phyloP scores from a whole-genome alignment of 2,888 invertebrate genomes.

The Dryococelus australis region DNA sequence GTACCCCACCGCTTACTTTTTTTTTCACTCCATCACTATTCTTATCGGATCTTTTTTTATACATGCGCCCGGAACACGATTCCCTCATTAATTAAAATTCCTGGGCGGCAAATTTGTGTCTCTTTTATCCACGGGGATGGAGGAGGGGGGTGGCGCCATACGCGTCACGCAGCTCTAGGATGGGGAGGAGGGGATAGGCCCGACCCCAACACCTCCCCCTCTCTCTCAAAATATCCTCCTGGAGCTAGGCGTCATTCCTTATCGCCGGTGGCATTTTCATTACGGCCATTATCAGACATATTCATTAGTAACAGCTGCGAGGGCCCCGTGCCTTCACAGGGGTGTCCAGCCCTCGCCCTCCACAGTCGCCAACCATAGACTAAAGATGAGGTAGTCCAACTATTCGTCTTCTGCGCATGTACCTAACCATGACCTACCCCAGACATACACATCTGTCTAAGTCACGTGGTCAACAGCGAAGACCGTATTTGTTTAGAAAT shows the following conservation, averaged over 20 bases:
- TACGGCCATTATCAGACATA: constrained; percentile 16
- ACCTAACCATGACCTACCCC: no score
- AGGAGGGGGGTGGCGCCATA: not conserved
- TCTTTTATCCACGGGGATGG: not conserved
- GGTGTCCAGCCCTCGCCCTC: not conserved
- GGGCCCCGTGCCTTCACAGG: not conserved
- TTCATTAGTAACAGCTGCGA: not conserved
- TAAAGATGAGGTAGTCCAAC: no score
- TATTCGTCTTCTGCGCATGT: no score
- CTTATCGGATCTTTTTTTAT: not conserved
- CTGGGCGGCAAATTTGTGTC: not conserved
- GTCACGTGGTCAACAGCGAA: no score
- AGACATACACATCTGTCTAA: no score
- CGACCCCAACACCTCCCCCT: not conserved
- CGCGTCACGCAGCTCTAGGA: no score
- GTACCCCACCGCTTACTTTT: not conserved
- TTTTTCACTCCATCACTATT: not conserved
- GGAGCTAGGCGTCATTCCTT: not conserved
- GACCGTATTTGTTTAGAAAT: no score
- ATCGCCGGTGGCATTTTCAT: constrained; percentile 11
- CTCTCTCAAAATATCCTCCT: not conserved
- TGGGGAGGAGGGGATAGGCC: no score
- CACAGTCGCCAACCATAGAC: no score
- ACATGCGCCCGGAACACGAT: not conserved
- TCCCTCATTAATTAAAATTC: constrained; percentile 16